A percentile compares a stretch with the other conserved stretches of the same genome.
phyloP scores from a whole-genome alignment of 2,797 vertebrate genomes.

The Argya squamiceps region DNA sequence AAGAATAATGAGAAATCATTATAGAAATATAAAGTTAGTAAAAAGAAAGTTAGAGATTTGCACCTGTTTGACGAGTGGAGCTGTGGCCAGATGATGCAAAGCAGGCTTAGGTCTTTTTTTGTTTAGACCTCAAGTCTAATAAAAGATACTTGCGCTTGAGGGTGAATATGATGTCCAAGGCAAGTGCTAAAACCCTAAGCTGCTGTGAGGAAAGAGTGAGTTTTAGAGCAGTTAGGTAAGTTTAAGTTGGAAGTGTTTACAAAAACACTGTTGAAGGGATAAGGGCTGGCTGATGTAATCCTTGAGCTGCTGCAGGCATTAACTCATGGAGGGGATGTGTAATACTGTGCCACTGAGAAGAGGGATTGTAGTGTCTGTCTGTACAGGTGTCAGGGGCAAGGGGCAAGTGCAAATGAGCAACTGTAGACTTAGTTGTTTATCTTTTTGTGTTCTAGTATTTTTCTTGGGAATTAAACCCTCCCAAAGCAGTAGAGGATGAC shows the following conservation, averaged over 20 bases:
- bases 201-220: background rate
- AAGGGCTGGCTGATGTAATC: constrained; percentile 13
- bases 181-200: background rate
- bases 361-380: background rate
- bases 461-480: background rate
- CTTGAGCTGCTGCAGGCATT: background rate
- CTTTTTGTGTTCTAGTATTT: background rate
- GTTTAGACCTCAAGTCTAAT: background rate
- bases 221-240: background rate
- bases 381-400: background rate
- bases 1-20: background rate
- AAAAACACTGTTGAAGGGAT: background rate
- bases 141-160: background rate
- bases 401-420: background rate
- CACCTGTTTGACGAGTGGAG: background rate
- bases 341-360: background rate
- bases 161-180: background rate
- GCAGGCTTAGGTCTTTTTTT: background rate
- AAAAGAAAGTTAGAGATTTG: background rate
- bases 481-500: background rate
- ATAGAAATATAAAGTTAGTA: background rate
- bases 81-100: background rate
- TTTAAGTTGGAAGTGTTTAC: background rate
- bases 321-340: background rate
- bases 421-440: background rate